Conservation (phyloP, 64 coral and sea anemone species). For the Cladopsammia gracilis region DNA sequence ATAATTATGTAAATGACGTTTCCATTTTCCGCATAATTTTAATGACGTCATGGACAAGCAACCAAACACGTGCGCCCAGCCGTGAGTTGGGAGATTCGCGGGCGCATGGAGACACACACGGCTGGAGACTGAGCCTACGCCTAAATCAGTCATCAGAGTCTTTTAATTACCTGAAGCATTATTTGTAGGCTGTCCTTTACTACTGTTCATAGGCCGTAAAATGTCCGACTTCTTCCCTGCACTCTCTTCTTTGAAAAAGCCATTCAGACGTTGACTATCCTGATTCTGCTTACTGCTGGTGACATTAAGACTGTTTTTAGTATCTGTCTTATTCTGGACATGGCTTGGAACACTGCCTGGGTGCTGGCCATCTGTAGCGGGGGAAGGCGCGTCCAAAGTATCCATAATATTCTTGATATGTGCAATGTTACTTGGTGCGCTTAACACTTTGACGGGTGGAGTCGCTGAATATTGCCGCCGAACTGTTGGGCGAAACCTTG, state of each 20-base stretch:
- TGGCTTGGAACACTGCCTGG: not conserved
- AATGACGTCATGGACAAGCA: too few relatives aligned
- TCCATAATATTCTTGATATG: conserved; percentile 24
- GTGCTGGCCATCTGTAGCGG: not conserved
- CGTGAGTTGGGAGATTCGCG: too few relatives aligned
- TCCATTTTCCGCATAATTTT: too few relatives aligned
- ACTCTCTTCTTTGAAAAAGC: conserved; percentile 40
- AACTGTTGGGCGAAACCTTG: conserved; percentile 18
- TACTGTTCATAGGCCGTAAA: not conserved
- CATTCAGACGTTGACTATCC: conserved; percentile 38
- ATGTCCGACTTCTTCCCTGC: conserved; percentile 36
- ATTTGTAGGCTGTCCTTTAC: not conserved
- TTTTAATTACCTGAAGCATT: not conserved
- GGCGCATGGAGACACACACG: too few relatives aligned
- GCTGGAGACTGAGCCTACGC: too few relatives aligned
- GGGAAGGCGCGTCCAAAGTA: not conserved
- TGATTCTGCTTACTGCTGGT: not conserved
- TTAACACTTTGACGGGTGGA: not conserved
- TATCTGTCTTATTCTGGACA: not conserved
- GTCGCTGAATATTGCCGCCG: conserved; percentile 7
- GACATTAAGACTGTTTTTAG: not conserved
- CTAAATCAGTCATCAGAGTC: not conserved
- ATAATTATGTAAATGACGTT: too few relatives aligned
- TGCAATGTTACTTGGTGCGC: not conserved
- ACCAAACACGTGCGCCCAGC: too few relatives aligned